Base-by-base conservation (phyloP, 2,113 vertebrate species). In the Lagopus leucura region DNA sequence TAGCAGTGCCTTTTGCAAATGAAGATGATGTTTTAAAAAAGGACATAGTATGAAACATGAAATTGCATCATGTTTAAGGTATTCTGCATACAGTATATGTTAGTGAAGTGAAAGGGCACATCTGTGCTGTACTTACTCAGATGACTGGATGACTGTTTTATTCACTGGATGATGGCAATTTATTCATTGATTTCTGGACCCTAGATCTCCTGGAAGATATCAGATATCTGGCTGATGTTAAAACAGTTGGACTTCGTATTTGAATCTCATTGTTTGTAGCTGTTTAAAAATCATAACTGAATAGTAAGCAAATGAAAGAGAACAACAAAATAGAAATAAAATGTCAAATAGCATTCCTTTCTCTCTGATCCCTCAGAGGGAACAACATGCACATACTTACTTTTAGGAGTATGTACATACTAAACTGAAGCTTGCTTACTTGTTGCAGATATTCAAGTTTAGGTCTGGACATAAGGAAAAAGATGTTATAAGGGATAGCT, bases 131-230 rank as follows among this genome's bases (percentile, higher is more conserved):
- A 27, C 76, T 94, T 70, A 86, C 11, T 79, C 94, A 86, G 52
- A 54, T 54, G 52, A 54, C 52, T 54, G 27, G 80, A 94, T 91
- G 43, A 36, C n/a, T 86, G 6, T 78, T 93, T 88, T 93, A 86
- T 90, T 94, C 86, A 58, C 38, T 70, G 80, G 69, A 78, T 88
- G 61, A 94, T 10, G 10, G 88, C 86, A 94, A 95, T 95, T 95
- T 96, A 95, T 95, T 95, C 82, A 95, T 95, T 95, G 86, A 94
- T 94, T 96, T 95, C 86, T 93, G 54, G 70, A 90, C 88, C 70
- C 43, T 76, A 94, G 79, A 91, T 90, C 89, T 82, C 69, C 76
- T 85, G 92, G 66, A 82, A 85, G 84, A 50, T 92, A 91, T 76
- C 88, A 70, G 76, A 75, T 95, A 93, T 72, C 82, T 94, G 74